Base-by-base conservation (phyloP, 2,797 vertebrate genomes). In the Uromys caudimaculatus region DNA sequence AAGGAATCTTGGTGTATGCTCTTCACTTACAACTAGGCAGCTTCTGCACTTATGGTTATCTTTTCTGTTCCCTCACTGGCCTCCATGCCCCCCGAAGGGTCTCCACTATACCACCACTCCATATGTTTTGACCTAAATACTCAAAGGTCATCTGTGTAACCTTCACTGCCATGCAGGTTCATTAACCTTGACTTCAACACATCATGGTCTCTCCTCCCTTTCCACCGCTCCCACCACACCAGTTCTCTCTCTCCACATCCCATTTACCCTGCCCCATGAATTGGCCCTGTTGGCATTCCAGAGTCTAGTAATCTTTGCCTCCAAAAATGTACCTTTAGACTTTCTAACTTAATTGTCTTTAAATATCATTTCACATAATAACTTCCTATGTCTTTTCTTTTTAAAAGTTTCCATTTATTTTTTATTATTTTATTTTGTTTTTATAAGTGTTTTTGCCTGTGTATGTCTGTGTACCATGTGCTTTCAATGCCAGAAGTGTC, bases 111-210 rank as follows among this genome's bases (percentile, higher is more conserved):
- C 4, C 67, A 77, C 27, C 8, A 2, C 23, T 44, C 24, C 4
- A 13, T 29, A 64, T 19, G 13, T n/a, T 23, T 27, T 69, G 35
- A 1, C 24, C 75, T 64, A 41, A 73, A 75, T 0, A 67, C 32
- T 50, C 60, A 71, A 50, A 71, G 8, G 14, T 76, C 8, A 2
- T 60, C 17, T 24, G 11, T 35, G 89, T 41, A 62, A 19, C 38
- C 38, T 21, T 69, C 38, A 41, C 0, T 0, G 47, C 0, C 32
- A 13, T 3, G 14, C 38, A 50, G 4, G 12, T 35, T 29, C 38
- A 3, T 24, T 3, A 27, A 21, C 56, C 16, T 52, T 35, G 50
- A 73, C 32, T 83, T 69, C 6, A 50, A 12, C 21, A 9, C 1
- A 11, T 19, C 1, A 1, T 0, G 9, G 41, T 24, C 32, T 77